Evolutionary conservation across 2,797 vertebrate species (phyloP), one percentile per base, ranked within the genome.

Genomic region (Labroides dimidiatus): DNA sequence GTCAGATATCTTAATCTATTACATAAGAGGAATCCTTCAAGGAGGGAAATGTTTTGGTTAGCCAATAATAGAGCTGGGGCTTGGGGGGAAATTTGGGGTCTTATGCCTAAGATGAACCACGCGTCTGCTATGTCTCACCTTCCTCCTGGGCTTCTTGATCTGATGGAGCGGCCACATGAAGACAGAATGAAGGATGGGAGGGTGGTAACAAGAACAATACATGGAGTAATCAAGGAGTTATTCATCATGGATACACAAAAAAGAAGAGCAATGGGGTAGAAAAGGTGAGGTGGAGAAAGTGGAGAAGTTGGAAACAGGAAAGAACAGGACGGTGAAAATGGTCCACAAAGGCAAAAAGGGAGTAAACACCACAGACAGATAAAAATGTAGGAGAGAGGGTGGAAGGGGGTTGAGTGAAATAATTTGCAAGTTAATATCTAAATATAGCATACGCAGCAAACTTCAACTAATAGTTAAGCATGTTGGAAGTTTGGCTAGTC

Each of bases 121-220:
- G 66, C 33, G 10, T 57, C 30, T 49, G 37, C 47, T 16, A 39
- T 55, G 41, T 69, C 88, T 92, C 85, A 92, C 89, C 89, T 91
- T 90, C 91, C 79, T 91, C 90, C 65, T 84, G 87, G 41, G 77
- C 74, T 20, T 91, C 86, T 80, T 84, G 84, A 77, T 91, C 90
- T 92, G 88, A 75, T 4, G 69, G 64, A 77, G 7, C 78, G 63
- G 67, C 55, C 33, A 48, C 56, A 74, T 51, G 45, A 53, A 61
- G 43, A 56, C 49, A 64, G 16, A 51, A 48, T 74, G 69, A 77
- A 73, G 49, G 50, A 54, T 62, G 70, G 49, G 24, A 36, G 41
- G 45, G 66, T 23, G 51, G 63, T 10, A 36, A 66, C 16, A 68
- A 14, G 33, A 24, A 47, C 21, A 23, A 56, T 4, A 69, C 23